Base-by-base conservation (phyloP, 2,797 vertebrate genomes). In the Thalassophryne amazonica region DNA sequence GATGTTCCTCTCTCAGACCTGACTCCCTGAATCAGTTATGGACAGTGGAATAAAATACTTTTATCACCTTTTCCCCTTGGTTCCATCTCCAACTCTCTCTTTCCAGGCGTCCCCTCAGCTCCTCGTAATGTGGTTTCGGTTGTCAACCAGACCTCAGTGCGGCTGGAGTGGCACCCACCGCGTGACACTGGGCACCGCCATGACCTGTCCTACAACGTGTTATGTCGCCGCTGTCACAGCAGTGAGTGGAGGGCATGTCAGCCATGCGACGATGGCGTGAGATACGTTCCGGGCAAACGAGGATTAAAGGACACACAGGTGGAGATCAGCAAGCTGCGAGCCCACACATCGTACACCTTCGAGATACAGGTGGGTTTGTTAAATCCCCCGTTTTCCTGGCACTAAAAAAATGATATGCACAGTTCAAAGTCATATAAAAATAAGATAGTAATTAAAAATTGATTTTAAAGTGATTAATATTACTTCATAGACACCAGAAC, bases 61-160 rank as follows among this genome's bases (percentile, higher is more conserved):
- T 30, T 6, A 24, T 6, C 13, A 43, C 23, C 7, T 11, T 37
- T 3, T 0, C 19, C 41, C 15, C n/a, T 15, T 40, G 36, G 52
- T 15, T 52, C 37, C 10, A 8, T 13, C 13, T 18, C 3, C 1
- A 43, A 15, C 3, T 39, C 39, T 14, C 11, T 45, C 11, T 19
- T 18, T 1, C 0, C 69, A 97, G 95, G 94, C 0, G 93, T 96
- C 28, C 95, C 95, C 0, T 97, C 95, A 0, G 94, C 93, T 12
- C 95, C 95, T 29, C 93, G 94, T n/a, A 96, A 97, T 0, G 88
- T 97, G 62, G 94, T 96, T 80, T 96, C 95, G 16, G 91, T 95
- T 0, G 94, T 97, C 79, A 97, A 97, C 1, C 93, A 97, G 90
- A 97, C 95, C 0, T 95, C 93, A 3, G 92, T 97, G 78, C 87